Conservation (phyloP, 2,888 invertebrate species). For the Agriotes lineatus region DNA sequence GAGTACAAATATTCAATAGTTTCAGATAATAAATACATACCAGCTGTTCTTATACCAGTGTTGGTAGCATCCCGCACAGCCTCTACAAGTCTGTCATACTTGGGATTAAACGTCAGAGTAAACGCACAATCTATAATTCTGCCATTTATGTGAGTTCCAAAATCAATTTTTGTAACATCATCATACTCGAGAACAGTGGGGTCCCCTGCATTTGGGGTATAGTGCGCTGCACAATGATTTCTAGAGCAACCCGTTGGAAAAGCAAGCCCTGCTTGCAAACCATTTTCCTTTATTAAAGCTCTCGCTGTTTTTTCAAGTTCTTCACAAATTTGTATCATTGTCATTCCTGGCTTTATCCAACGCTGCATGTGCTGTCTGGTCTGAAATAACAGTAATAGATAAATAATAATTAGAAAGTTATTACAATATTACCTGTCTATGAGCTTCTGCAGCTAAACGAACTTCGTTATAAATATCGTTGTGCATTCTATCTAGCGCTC, state of each 20-base stretch:
- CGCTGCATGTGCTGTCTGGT: conserved; percentile 92
- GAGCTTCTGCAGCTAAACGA: conserved; percentile 96
- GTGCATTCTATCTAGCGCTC: conserved; percentile 90
- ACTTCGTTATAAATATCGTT: conserved; percentile 95
- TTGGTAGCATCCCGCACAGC: conserved; percentile 99
- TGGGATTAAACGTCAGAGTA: conserved; percentile 95
- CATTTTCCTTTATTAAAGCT: conserved; percentile 93
- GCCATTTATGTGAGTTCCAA: conserved; percentile 98
- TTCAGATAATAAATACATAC: conserved; percentile 44
- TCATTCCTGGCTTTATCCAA: conserved; percentile 98
- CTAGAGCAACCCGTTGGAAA: conserved; percentile 98
- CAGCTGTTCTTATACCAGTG: conserved; percentile 87
- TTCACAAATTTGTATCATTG: conserved; percentile 98
- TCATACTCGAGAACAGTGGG: conserved; percentile 93
- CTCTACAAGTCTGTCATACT: conserved; percentile 92
- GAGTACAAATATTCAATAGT: not conserved
- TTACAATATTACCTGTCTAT: conserved; percentile 80
- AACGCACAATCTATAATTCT: conserved; percentile 99
- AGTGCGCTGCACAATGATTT: conserved; percentile 99
- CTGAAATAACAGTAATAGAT: conserved; percentile 64
- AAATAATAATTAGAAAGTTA: not conserved
- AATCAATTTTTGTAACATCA: conserved; percentile 99
- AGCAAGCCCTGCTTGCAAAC: conserved; percentile 92
- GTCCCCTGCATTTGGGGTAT: conserved; percentile 98
- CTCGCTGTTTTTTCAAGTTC: conserved; percentile 94